Base-by-base conservation (phyloP, 1,140 invertebrate genomes). In the Chironomus tepperi region DNA sequence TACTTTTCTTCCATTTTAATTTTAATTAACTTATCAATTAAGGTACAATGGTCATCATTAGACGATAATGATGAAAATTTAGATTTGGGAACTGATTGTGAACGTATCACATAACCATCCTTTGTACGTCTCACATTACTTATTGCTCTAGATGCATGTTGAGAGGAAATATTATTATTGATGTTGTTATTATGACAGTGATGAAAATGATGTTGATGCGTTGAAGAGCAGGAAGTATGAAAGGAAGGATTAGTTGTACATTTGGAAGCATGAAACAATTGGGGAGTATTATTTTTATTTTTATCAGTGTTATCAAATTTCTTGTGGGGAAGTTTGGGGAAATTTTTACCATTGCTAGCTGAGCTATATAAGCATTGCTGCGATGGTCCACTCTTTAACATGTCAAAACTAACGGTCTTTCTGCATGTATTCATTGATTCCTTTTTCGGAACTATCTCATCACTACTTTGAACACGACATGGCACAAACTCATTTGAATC, bases 341-440 rank as follows among this genome's bases (percentile, higher is more conserved):
- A 70, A 70, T 70, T 70, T 70, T 70, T 70, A 70, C 65, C 65
- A 70, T 70, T 16, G 18, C 19, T 70, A 19, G 65, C 16, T 19
- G 16, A n/a, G 19, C 16, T 70, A 9, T 18, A 70, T 70, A 21
- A 18, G 9, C 18, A 16, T 19, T 70, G 65, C 65, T 70, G 65
- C 6, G 65, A 9, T 18, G 65, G 9, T 15, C 65, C 65, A 19
- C 15, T 21, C 21, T 81, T 79, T 42, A 82, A 79, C 34, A 82
- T 74, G 77, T 82, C 81, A 73, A 82, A 82, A 73, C 81, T 82
- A 8, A 82, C 81, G 0, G 81, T 82, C 74, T 82, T 82, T 0
- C 81, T 78, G 76, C 80, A 80, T 19, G 65, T 21, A 7, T 19
- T 16, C 16, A 16, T 21, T 70, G n/a, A 19, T 70, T 18, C 9